These are phyloP conservation scores for Pristionchus maxplancki DNA, from an alignment of 2,888 invertebrate species.

Conservation along the genomic window DNA sequence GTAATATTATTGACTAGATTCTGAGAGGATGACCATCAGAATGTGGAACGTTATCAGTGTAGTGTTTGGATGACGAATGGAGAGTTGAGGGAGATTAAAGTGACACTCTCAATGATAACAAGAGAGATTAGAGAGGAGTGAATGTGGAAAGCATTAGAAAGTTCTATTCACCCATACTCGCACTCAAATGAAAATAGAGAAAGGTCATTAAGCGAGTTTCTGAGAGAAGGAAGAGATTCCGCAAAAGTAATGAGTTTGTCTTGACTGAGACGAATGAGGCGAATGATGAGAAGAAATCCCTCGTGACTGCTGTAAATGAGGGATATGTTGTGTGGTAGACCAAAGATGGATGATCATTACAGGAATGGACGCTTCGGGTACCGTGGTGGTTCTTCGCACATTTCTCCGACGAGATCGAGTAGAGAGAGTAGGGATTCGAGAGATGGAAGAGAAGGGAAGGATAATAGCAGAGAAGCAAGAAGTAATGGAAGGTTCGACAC, in stretches of 20 bases:
- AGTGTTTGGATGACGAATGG: not conserved
- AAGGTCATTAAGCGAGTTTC: conserved; percentile 9
- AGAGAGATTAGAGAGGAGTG: not conserved
- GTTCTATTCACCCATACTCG: not conserved
- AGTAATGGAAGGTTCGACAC: not conserved
- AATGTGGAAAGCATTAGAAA: not conserved
- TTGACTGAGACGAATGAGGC: not conserved
- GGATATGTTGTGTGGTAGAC: not conserved
- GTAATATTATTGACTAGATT: not conserved
- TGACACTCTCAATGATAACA: not conserved
- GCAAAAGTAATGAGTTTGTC: not conserved
- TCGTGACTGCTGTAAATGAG: not conserved
- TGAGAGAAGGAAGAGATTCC: not conserved
- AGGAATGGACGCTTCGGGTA: not conserved
- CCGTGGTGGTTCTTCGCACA: not conserved
- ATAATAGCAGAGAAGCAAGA: not conserved
- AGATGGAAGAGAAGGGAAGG: not conserved
- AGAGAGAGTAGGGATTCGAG: conserved; percentile 17
- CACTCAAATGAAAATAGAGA: conserved; percentile 28
- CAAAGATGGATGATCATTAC: not conserved
- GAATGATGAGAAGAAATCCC: not conserved
- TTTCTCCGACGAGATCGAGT: not conserved
- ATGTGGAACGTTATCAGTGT: not conserved
- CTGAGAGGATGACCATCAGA: not conserved
- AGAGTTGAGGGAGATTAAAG: not conserved